Conservation (phyloP, 92 coral and sea anemone genomes). For the Epizoanthus illoricatus region DNA sequence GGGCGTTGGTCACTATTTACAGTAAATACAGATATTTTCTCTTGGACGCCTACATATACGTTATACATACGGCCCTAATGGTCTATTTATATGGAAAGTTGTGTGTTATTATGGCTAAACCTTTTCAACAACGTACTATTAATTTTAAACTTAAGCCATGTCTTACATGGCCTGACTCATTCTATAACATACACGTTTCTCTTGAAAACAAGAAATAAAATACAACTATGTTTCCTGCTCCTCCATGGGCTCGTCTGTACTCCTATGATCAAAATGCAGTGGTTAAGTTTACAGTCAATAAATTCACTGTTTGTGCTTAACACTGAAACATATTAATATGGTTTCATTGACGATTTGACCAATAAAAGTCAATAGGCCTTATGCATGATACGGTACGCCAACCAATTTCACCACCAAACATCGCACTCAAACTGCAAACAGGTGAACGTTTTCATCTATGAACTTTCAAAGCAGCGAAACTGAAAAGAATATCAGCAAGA, state of each 20-base stretch:
- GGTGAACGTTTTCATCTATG: too few species aligned
- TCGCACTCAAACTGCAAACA: too few species aligned
- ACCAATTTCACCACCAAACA: too few species aligned
- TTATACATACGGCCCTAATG: slow-evolving; percentile 34
- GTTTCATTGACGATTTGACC: background rate
- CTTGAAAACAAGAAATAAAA: slow-evolving; percentile 3
- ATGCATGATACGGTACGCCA: too few species aligned
- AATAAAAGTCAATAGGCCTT: background rate
- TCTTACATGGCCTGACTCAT: slow-evolving; percentile 21
- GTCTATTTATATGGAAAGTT: slow-evolving; percentile 21
- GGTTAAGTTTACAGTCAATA: background rate
- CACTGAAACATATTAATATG: background rate
- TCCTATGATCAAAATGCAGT: slow-evolving; percentile 47
- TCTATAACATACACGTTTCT: background rate
- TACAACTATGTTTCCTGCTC: slow-evolving; percentile 56
- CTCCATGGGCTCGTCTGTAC: slow-evolving; percentile 82
- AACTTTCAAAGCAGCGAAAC: too few species aligned
- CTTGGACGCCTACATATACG: slow-evolving; percentile 23
- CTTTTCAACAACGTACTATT: slow-evolving; percentile 17
- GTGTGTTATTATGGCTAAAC: slow-evolving; percentile 19
- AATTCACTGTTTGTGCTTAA: background rate
- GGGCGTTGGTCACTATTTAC: slow-evolving; percentile 31
- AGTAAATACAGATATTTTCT: slow-evolving; percentile 33
- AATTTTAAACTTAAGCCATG: slow-evolving; percentile 36
- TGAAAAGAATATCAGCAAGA: too few species aligned